Conservation (phyloP, 2,888 invertebrate genomes). For the Tipula helvola region DNA sequence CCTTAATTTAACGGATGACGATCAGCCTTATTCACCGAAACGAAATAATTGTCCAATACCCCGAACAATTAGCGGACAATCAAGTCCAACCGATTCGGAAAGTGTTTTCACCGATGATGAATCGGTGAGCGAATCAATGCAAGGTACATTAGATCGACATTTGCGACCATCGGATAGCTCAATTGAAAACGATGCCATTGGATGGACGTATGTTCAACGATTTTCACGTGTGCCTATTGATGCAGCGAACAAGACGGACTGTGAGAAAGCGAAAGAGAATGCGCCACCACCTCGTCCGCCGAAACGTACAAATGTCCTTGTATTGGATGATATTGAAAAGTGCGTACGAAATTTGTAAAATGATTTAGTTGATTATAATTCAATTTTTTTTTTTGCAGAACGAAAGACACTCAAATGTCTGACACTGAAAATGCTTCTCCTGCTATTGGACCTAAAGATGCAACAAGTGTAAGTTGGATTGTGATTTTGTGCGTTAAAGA, state of each 20-base stretch:
- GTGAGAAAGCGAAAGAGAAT: conserved; percentile 26
- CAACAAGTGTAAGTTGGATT: conserved; percentile 22
- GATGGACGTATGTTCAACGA: conserved; percentile 42
- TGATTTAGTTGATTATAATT: conserved; percentile 8
- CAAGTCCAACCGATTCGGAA: conserved; percentile 54
- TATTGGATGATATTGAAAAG: conserved; percentile 35
- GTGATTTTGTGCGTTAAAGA: background rate
- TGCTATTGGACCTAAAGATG: conserved; percentile 33
- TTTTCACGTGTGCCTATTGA: conserved; percentile 41
- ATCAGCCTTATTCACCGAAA: conserved; percentile 36
- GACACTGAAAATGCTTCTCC: conserved; percentile 37
- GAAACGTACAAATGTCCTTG: conserved; percentile 41
- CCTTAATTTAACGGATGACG: conserved; percentile 32
- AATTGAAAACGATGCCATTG: conserved; percentile 42
- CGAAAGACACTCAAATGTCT: conserved; percentile 31
- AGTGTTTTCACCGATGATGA: conserved; percentile 59
- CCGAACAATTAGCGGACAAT: conserved; percentile 26
- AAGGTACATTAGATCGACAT: conserved; percentile 32
- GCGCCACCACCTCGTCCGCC: conserved; percentile 62
- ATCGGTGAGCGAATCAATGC: conserved; percentile 38
- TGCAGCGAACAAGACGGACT: conserved; percentile 16
- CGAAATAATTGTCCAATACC: conserved; percentile 29
- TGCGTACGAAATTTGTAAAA: conserved; percentile 14
- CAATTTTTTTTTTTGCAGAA: conserved; percentile 20
- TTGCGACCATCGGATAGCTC: conserved; percentile 44